These are phyloP conservation scores for Beaufortia kweichowensis DNA, from an alignment of 2,113 vertebrate species.

Conservation along the genomic window DNA sequence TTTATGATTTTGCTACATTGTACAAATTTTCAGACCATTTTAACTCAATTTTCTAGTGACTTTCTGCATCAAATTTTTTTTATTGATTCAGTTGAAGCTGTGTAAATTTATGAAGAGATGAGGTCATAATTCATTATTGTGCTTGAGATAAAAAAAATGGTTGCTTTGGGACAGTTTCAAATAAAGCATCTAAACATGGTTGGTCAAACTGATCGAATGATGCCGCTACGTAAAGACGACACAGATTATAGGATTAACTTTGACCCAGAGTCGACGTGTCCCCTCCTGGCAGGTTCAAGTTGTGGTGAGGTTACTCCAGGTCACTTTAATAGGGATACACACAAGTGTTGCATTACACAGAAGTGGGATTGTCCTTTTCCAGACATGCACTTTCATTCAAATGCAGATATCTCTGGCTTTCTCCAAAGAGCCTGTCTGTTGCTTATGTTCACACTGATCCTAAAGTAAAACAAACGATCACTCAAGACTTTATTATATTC, in stretches of 20 bases:
- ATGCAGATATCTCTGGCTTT: slow-evolving; percentile 40
- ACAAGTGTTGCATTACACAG: slow-evolving; percentile 22
- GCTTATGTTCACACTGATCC: slow-evolving; percentile 16
- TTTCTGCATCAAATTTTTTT: too few species aligned
- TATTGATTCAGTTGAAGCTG: too few species aligned
- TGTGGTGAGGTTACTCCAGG: slow-evolving; percentile 78
- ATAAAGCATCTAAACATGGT: slow-evolving; percentile 51
- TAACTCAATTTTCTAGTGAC: too few species aligned
- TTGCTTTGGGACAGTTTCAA: slow-evolving; percentile 5
- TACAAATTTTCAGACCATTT: too few species aligned
- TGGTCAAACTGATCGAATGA: slow-evolving; percentile 68
- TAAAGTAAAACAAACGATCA: slow-evolving; percentile 1
- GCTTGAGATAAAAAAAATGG: neutral
- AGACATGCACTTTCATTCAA: slow-evolving; percentile 43
- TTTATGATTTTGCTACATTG: too few species aligned
- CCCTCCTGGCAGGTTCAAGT: slow-evolving; percentile 42
- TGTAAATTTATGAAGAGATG: too few species aligned
- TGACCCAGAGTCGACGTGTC: slow-evolving; percentile 55
- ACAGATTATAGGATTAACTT: slow-evolving; percentile 69
- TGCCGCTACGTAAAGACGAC: slow-evolving; percentile 68
- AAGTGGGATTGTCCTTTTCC: slow-evolving; percentile 34
- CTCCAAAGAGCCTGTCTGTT: slow-evolving; percentile 34
- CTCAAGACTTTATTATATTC: slow-evolving; percentile 14
- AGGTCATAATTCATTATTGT: neutral
- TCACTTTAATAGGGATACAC: slow-evolving; percentile 59